Conservation (phyloP, 2,888 invertebrate species). For the Scaptomyza polygonia region DNA sequence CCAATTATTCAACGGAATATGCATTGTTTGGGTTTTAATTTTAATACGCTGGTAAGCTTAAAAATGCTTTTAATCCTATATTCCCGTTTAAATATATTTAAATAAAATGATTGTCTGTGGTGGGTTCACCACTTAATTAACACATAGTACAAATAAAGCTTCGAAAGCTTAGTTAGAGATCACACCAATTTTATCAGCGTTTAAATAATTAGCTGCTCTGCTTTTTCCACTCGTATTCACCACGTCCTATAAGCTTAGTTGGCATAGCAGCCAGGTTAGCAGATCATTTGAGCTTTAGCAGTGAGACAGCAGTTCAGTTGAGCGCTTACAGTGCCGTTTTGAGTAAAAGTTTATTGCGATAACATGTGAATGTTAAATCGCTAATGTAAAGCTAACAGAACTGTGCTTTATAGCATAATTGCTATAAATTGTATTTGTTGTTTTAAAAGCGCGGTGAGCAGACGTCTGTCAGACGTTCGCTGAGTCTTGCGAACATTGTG, state of each 20-base stretch:
- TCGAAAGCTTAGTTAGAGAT: constrained; percentile 5
- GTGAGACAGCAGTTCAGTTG: constrained; percentile 16
- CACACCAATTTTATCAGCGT: constrained; percentile 13
- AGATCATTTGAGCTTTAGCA: constrained; percentile 22
- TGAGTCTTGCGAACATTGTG: constrained; percentile 55
- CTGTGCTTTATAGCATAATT: constrained; percentile 45
- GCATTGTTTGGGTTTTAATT: constrained; percentile 58
- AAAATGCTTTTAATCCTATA: neutral
- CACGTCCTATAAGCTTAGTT: neutral
- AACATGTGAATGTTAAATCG: constrained; percentile 25
- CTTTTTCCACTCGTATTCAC: constrained; percentile 9
- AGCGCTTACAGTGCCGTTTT: constrained; percentile 30
- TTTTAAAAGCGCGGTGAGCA: constrained; percentile 58
- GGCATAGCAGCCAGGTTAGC: neutral
- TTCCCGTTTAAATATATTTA: too few relatives aligned
- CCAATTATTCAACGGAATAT: constrained; percentile 17
- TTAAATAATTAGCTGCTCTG: neutral
- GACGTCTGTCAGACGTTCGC: constrained; percentile 54
- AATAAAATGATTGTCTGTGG: too few relatives aligned
- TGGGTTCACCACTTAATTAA: too few relatives aligned
- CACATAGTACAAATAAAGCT: neutral
- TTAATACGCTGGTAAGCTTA: constrained; percentile 79
- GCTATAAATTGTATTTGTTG: constrained; percentile 57
- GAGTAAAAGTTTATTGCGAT: constrained; percentile 37
- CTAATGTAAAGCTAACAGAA: constrained; percentile 33